A percentile compares a stretch with the other conserved stretches of the same genome.
Conservation (phyloP, 2,797 vertebrate genomes). For the Oophaga sylvatica region DNA sequence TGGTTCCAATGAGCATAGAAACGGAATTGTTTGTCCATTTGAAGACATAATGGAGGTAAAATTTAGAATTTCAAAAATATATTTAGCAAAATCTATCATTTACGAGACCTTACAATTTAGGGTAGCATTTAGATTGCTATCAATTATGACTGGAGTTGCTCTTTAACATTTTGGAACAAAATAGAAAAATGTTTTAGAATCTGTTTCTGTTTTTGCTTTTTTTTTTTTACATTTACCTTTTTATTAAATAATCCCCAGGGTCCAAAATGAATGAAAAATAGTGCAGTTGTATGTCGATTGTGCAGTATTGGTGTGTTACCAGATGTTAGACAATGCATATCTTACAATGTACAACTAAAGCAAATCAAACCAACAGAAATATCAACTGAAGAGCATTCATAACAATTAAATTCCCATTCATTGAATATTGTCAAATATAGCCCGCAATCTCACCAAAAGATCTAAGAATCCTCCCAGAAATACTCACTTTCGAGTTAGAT, state of each 20-base stretch:
- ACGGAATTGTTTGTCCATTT: neutral
- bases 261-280: constrained; percentile 6
- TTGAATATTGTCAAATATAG: too few relatives aligned
- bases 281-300: neutral
- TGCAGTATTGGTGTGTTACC: neutral
- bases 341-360: neutral
- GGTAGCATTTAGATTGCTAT: neutral
- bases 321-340: neutral
- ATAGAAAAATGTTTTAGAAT: constrained; percentile 27
- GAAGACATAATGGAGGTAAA: neutral
- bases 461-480: too few relatives aligned
- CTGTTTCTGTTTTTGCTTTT: neutral
- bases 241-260: constrained; percentile 12
- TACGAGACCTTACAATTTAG: neutral
- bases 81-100: neutral
- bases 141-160: constrained; percentile 28
- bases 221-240: constrained; percentile 3
- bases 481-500: too few relatives aligned
- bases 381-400: neutral
- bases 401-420: too few relatives aligned
- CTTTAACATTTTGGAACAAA: constrained; percentile 33
- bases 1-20: neutral
- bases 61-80: neutral
- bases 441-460: too few relatives aligned
- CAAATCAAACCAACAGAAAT: neutral